A percentile compares a stretch with the other conserved stretches of the same genome.
These are phyloP conservation scores for Oedothorax gibbosus DNA, from an alignment of 1,140 invertebrate genomes.

Conservation along the genomic window DNA sequence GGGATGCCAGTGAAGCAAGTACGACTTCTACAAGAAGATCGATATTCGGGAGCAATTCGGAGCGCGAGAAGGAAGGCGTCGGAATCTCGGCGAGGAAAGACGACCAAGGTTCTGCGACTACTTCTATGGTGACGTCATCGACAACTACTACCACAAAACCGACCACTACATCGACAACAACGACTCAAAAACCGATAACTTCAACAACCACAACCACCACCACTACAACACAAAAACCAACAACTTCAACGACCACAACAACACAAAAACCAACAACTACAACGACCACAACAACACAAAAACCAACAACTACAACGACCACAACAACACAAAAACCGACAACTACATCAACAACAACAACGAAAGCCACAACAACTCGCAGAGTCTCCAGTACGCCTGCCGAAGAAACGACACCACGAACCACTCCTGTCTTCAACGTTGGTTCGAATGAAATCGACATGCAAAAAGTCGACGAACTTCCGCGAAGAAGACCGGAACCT, in stretches of 20 bases:
- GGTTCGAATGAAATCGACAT: slow-evolving; percentile 54
- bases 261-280: slow-evolving; percentile 8
- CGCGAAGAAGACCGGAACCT: slow-evolving; percentile 36
- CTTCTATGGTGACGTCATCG: not conserved
- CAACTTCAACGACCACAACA: slow-evolving; percentile 7
- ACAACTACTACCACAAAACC: not conserved
- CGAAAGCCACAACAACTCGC: not conserved
- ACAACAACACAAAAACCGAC: not conserved
- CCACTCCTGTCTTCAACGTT: not conserved
- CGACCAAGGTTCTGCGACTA: slow-evolving; percentile 2
- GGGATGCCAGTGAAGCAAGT: not conserved
- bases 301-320: slow-evolving; percentile 20
- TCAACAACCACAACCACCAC: slow-evolving; percentile 20
- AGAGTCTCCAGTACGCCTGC: slow-evolving; percentile 7
- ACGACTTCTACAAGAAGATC: slow-evolving; percentile 43
- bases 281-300: slow-evolving; percentile 9
- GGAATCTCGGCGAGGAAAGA: slow-evolving; percentile 23
- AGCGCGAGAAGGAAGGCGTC: slow-evolving; percentile 35
- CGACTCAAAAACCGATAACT: slow-evolving; percentile 4
- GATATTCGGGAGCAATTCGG: slow-evolving; percentile 35
- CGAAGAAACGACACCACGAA: slow-evolving; percentile 40
- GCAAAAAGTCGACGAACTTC: slow-evolving; percentile 15
- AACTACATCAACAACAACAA: slow-evolving; percentile 15
- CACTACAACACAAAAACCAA: slow-evolving; percentile 10
- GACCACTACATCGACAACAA: not conserved